These are phyloP conservation scores for Limnephilus auricula DNA, from an alignment of 2,888 invertebrate species.

Conservation along the genomic window DNA sequence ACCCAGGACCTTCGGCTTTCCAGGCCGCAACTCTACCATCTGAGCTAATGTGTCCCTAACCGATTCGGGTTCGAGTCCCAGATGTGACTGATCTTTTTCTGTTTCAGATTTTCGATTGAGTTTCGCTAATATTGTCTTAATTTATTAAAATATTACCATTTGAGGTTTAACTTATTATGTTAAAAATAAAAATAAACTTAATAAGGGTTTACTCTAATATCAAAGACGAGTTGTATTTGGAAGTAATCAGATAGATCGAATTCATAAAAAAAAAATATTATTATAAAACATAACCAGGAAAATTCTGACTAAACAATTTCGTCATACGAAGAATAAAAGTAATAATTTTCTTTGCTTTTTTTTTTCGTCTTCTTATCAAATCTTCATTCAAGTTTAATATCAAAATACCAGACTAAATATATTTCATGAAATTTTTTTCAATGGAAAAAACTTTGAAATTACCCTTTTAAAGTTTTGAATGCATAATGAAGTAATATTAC, in stretches of 20 bases:
- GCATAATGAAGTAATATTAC: neutral
- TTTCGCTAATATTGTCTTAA: too few relatives aligned
- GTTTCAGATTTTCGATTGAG: too few relatives aligned
- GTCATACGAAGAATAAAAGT: neutral
- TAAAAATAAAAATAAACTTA: too few relatives aligned
- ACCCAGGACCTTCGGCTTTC: too few relatives aligned
- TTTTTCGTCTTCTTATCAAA: neutral
- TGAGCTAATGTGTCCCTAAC: too few relatives aligned
- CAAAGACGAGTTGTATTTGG: neutral
- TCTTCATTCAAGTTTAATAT: neutral
- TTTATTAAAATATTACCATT: too few relatives aligned
- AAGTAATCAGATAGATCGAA: neutral
- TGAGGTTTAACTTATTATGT: too few relatives aligned
- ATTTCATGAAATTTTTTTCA: neutral
- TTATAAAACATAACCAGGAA: neutral
- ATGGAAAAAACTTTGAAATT: neutral
- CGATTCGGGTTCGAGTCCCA: too few relatives aligned
- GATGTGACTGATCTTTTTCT: too few relatives aligned
- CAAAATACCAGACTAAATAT: neutral
- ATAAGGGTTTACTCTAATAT: neutral
- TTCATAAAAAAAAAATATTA: neutral
- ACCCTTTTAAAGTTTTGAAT: neutral
- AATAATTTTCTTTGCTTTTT: neutral
- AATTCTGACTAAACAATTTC: neutral
- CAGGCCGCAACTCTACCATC: too few relatives aligned